Evolutionary conservation across 2,797 vertebrate genomes (phyloP), one percentile per base, ranked within the genome.

Genomic region (Nothura maculosa): DNA sequence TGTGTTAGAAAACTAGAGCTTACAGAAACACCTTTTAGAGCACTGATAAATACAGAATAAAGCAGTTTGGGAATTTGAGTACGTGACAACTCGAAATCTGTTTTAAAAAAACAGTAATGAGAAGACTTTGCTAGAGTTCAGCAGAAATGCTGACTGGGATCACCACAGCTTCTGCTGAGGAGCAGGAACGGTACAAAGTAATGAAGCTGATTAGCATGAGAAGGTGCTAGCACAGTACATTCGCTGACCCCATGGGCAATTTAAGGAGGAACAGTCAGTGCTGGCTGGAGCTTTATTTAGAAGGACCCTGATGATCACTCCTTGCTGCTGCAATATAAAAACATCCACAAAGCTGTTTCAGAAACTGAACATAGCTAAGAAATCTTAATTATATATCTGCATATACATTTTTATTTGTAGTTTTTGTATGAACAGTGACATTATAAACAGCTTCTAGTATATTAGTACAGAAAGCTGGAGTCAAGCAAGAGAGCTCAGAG

Each of bases 61-160:
- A 85, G 38, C 42, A 62, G 17, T 66, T 81, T 54, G 85, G 48
- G 34, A 60, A 17, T 19, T 68, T 82, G 42, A 78, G 30, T 68
- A 19, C 10, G 70, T n/a, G n/a, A 43, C 16, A 54, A 17, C 30
- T 57, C n/a, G 28, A 18, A 66, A 74, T 48, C 27, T 16, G 40
- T 20, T 78, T 58, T 58, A 9, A 86, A 68, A 68, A 69, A 45
- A 21, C 62, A 81, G 43, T 32, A 83, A 40, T 57, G 18, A 28
- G 77, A 57, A 42, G 28, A 18, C 17, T 32, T 87, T 72, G 30
- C 6, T 16, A 3, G 1, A 24, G 20, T 30, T 70, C 6, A 17
- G 27, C 72, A 38, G 47, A 91, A 87, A 87, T 6, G 27, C 10
- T 52, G 73, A 15, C 27, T 28, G 30, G 27, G 54, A 52, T 27